Evolutionary conservation across 2,113 vertebrate genomes (phyloP), one percentile per base, ranked within the genome.

Genomic region (Takifugu flavidus): DNA sequence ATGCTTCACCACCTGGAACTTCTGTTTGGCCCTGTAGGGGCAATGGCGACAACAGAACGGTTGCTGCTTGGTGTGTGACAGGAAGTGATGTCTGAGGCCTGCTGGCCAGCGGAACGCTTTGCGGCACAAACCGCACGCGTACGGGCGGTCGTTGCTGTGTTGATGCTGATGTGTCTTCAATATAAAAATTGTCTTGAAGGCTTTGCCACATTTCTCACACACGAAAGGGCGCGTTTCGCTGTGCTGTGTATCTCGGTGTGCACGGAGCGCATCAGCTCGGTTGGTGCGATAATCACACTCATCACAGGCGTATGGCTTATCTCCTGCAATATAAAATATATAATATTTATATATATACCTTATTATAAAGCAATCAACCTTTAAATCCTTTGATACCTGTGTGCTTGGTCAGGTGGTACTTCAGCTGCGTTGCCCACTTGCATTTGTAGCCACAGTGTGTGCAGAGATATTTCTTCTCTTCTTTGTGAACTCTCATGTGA

Each of bases 401-500:
- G 83, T 99, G 97, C 66, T 96, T 98, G 4, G 94, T 98, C 96
- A 99, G 98, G 88, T 99, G 97, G 68, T 96, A 98, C 82, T 99
- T 99, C 71, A 99, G 92, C 80, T 99, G 96, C 82, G 96, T 99
- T 46, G 95, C 92, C 97, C 97, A 99, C 74, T 99, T 99, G 91
- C 97, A 99, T 82, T 98, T 99, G 89, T 98, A 99, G 65, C 96
- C 97, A 2, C 97, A 99, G 46, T 96, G 94, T 0, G 95, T 95
- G 71, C 97, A 99, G 54, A 99, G 91, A 46, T 98, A 99, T 68
- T 98, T 99, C 61, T 93, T 91, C 73, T 99, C 95, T 11, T 97
- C 95, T 81, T 93, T 94, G 82, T 99, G 97, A 80, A 96, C 98
- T 57, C 96, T 90, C 96, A 97, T 97, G 62, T 99, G 97, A 82